Conservation (phyloP, 2,888 invertebrate genomes). For the Trilocha varians region DNA sequence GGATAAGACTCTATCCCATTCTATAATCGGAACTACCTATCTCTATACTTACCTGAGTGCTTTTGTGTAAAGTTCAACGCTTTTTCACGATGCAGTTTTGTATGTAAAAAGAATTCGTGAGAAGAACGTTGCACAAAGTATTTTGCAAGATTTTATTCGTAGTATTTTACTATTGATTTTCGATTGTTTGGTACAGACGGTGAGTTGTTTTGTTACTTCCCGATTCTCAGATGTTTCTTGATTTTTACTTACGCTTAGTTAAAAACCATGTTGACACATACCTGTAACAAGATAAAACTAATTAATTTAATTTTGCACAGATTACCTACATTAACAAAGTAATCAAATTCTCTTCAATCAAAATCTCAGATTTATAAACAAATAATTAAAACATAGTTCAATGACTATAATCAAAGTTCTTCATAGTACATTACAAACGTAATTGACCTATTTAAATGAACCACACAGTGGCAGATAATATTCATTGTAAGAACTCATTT, state of each 20-base stretch:
- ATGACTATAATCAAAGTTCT: neutral
- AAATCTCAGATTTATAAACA: too few species aligned
- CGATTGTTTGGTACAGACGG: neutral
- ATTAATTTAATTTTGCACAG: too few species aligned
- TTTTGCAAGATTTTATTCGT: slow-evolving; percentile 1
- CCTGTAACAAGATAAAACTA: neutral
- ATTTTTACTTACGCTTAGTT: neutral
- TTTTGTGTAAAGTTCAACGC: slow-evolving; percentile 70
- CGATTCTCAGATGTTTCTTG: neutral
- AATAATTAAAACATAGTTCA: neutral
- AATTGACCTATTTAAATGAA: neutral
- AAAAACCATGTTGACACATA: too few species aligned
- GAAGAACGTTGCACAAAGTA: slow-evolving; percentile 20
- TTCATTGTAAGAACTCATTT: slow-evolving; percentile 10
- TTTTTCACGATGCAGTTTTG: slow-evolving; percentile 53
- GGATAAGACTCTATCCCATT: slow-evolving; percentile 57
- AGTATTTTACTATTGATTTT: slow-evolving; percentile 4
- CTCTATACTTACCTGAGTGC: slow-evolving; percentile 69
- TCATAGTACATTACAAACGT: neutral
- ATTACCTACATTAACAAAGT: too few species aligned
- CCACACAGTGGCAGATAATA: slow-evolving; percentile 12
- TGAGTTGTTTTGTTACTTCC: too few species aligned
- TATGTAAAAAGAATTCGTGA: slow-evolving; percentile 54
- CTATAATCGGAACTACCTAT: slow-evolving; percentile 64
- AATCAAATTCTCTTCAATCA: too few species aligned